Conservation (phyloP, 2,888 invertebrate genomes). For the Philereme transversata region DNA sequence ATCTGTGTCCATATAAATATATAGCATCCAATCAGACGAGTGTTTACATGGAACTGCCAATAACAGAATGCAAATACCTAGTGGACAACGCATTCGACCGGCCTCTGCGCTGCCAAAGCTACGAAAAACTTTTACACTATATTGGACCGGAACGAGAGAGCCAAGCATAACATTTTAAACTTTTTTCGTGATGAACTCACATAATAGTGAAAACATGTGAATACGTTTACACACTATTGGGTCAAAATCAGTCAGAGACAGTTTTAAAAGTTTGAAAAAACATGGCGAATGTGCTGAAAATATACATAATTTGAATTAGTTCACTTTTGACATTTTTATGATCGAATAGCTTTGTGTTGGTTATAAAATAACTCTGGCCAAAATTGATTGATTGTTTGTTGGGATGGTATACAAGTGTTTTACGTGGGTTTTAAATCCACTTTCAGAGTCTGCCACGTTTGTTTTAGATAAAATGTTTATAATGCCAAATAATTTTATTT, state of each 20-base stretch:
- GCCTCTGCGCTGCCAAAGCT: conserved; percentile 33
- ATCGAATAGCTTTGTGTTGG: conserved; percentile 51
- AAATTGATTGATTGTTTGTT: conserved; percentile 51
- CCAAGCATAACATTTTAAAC: conserved; percentile 8
- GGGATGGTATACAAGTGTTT: background rate
- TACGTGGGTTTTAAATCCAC: no score
- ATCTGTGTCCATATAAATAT: conserved; percentile 46
- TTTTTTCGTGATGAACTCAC: background rate
- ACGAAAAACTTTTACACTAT: conserved; percentile 43
- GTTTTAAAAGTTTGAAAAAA: background rate
- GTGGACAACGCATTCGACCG: conserved; percentile 55
- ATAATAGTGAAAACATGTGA: background rate
- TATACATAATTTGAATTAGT: conserved; percentile 2
- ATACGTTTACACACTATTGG: background rate
- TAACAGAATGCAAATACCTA: conserved; percentile 78
- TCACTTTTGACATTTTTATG: conserved; percentile 44
- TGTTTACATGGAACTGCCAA: conserved; percentile 75
- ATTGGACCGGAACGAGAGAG: conserved; percentile 34
- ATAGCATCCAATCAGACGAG: conserved; percentile 70
- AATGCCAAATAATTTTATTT: no score
- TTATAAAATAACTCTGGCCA: conserved; percentile 35
- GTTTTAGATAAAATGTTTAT: no score
- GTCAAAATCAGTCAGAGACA: background rate
- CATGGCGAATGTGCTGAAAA: background rate
- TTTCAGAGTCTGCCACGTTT: no score